Percentiles rank a stretch among this genome's conserved stretches.
These are phyloP conservation scores for Phylloscopus trochiloides DNA, from an alignment of 2,113 vertebrate genomes.

Conservation along the genomic window DNA sequence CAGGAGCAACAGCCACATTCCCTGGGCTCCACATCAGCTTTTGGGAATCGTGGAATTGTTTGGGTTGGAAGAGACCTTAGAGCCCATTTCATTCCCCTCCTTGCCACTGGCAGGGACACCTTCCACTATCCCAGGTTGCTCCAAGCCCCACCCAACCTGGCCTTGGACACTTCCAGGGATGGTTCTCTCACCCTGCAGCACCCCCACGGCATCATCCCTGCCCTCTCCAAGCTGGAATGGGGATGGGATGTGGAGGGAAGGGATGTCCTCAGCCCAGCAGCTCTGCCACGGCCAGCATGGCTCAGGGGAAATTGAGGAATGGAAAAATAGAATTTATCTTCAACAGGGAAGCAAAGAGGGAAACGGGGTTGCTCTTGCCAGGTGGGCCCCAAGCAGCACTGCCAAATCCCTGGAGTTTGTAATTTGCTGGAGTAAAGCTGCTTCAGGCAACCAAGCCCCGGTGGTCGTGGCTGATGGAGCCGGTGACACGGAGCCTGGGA, in stretches of 20 bases:
- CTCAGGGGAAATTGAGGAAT: not conserved
- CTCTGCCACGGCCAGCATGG: rapidly evolving
- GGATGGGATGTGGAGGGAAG: not conserved
- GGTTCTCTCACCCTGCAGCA: not conserved
- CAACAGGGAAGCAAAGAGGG: not conserved
- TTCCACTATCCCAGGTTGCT: not conserved
- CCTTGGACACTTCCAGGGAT: not conserved
- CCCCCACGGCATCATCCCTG: not conserved
- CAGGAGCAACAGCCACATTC: not conserved
- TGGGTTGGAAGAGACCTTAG: not conserved
- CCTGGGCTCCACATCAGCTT: not conserved
- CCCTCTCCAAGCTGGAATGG: not conserved
- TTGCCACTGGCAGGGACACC: not conserved
- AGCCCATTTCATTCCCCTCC: not conserved
- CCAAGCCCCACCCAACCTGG: not conserved
- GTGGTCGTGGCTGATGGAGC: not conserved
- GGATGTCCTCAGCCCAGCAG: not conserved
- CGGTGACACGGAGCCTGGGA: not conserved
- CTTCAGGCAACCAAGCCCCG: not conserved
- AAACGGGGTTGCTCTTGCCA: not conserved
- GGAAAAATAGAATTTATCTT: not conserved
- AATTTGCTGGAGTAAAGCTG: not conserved
- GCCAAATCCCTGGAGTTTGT: not conserved
- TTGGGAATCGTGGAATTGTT: not conserved
- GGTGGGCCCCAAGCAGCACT: not conserved